Percentiles rank a stretch among this genome's conserved stretches.
These are phyloP conservation scores for Xiphias gladius DNA, from an alignment of 2,113 vertebrate genomes.

Conservation along the genomic window DNA sequence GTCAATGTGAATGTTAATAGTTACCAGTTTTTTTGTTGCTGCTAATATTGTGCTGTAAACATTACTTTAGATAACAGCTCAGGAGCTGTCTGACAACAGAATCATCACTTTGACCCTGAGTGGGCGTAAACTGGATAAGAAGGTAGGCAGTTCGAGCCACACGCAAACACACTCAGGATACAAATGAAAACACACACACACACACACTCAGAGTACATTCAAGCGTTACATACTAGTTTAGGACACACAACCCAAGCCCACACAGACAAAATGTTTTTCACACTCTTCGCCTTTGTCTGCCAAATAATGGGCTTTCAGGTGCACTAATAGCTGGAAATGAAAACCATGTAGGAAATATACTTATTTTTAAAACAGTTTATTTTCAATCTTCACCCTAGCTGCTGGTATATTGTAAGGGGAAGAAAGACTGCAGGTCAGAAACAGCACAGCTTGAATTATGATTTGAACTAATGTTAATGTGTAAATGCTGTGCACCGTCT, in stretches of 20 bases:
- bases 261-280: constrained; percentile 40
- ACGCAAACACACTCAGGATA: constrained; percentile 18
- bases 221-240: constrained; percentile 21
- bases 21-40: constrained; percentile 26
- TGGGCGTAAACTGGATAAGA: constrained; percentile 97
- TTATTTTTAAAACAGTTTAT: constrained; percentile 11
- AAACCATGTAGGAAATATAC: background rate
- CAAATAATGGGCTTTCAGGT: constrained; percentile 11
- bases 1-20: constrained; percentile 10
- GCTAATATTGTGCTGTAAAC: constrained; percentile 44
- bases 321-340: constrained; percentile 2
- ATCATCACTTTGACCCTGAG: constrained; percentile 96
- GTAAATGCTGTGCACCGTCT: constrained; percentile 23
- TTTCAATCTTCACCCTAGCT: background rate
- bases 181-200: constrained; percentile 23
- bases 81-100: constrained; percentile 98
- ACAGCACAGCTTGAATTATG: constrained; percentile 16
- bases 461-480: constrained; percentile 15
- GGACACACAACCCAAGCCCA: constrained; percentile 35
- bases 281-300: constrained; percentile 30
- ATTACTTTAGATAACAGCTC: constrained; percentile 91
- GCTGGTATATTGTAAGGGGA: background rate
- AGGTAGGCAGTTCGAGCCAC: constrained; percentile 84
- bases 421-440: constrained; percentile 13
- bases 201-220: background rate